A percentile compares a stretch with the other conserved stretches of the same genome.
phyloP scores from a whole-genome alignment of 2,113 vertebrate genomes.

The Pagrus major region DNA sequence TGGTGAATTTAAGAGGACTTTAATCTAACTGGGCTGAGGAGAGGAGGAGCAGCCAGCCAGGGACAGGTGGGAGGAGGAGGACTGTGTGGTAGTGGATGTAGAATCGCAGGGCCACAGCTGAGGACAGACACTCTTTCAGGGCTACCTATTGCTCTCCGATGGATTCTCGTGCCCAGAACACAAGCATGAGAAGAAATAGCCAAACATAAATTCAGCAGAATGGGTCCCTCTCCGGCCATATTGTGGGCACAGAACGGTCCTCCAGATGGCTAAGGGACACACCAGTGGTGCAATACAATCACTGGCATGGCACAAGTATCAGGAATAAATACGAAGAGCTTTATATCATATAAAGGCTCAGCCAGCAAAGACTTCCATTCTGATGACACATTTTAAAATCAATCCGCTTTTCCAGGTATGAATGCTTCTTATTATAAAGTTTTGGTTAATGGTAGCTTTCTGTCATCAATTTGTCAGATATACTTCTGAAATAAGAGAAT shows the following conservation, averaged over 20 bases:
- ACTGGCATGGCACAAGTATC: conserved; percentile 71
- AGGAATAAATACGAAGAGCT: conserved; percentile 75
- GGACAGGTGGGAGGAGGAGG: conserved; percentile 64
- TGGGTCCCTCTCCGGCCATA: conserved; percentile 80
- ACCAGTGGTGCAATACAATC: conserved; percentile 80
- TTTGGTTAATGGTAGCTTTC: conserved; percentile 15
- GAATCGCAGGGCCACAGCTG: conserved; percentile 63
- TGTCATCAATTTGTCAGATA: conserved; percentile 25
- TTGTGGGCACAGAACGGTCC: conserved; percentile 72
- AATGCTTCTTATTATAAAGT: not conserved
- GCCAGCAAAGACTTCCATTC: conserved; percentile 43
- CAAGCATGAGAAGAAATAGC: conserved; percentile 77
- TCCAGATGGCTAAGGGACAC: conserved; percentile 83
- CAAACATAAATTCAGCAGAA: conserved; percentile 79
- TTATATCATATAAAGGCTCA: conserved; percentile 67
- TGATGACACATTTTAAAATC: conserved; percentile 36
- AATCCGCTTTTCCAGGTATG: accelerated
- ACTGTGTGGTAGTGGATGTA: conserved; percentile 50
- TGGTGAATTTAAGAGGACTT: conserved; percentile 79
- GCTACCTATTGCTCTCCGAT: conserved; percentile 76
- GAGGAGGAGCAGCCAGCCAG: conserved; percentile 54
- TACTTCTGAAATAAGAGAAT: not conserved
- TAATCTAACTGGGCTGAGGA: conserved; percentile 80
- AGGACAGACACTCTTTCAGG: conserved; percentile 72
- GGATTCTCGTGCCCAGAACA: conserved; percentile 74